Base-by-base conservation (phyloP, 2,113 vertebrate genomes). In the Cranoglanis bouderius region DNA sequence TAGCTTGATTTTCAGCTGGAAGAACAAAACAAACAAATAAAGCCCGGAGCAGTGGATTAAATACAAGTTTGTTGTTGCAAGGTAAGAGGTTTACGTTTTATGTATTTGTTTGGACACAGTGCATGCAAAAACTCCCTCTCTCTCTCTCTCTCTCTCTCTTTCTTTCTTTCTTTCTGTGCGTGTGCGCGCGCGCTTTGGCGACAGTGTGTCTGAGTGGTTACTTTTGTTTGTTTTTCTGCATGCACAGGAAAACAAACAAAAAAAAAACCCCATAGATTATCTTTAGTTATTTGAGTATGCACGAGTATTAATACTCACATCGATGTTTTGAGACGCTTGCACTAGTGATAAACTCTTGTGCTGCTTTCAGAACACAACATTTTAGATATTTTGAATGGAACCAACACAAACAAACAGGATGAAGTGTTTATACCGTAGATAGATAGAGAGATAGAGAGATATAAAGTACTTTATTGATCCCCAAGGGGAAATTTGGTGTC, bases 201-300 rank as follows among this genome's bases (percentile, higher is more conserved):
- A 83, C 81, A 61, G 32, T 83, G 55, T 83, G 81, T 83, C 81
- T 83, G 55, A 59, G 81, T 61, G 55, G 13, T 21, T 83, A 82
- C 35, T 83, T 80, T 83, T 59, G 55, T 40, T 40, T 61, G 35
- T 8, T 82, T 38, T 16, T 14, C 55, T 61, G 5, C 9, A 40
- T 40, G 32, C 21, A 21, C 8, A 9, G 8, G 18, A n/a, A 10
- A n/a, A 51, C 51, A 82, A 7, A 49, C 0, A 35, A 57, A 82
- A 53, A 12, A 51, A 51, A 78, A 81, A n/a, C 19, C 19, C 78
- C 51, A 10, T 24, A 57, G 32, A 32, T 81, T n/a, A 2, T n/a
- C 29, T 51, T 53, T 21, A 19, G 49, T 81, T 35, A n/a, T n/a
- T n/a, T n/a, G n/a, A n/a, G n/a, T n/a, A n/a, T n/a, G n/a, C n/a